These are phyloP conservation scores for Cotesia vestalis DNA, from an alignment of 1,140 invertebrate genomes.

Conservation along the genomic window DNA sequence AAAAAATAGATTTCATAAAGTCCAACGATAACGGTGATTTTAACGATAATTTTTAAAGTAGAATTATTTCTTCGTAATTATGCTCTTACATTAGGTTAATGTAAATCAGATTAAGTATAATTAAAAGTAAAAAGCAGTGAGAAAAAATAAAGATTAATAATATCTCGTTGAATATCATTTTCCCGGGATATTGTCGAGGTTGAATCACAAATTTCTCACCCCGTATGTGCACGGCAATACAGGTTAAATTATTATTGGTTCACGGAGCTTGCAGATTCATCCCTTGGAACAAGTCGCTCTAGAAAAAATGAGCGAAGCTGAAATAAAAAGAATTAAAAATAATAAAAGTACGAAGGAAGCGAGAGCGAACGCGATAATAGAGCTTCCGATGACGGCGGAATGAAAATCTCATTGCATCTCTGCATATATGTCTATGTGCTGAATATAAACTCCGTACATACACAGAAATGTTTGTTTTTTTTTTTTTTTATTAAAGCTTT, in stretches of 20 bases:
- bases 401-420: slow-evolving; percentile 7
- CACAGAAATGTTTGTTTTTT: not conserved
- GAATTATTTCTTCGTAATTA: no score
- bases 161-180: slow-evolving; percentile 28
- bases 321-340: not conserved
- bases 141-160: slow-evolving; percentile 15
- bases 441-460: not conserved
- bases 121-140: not conserved
- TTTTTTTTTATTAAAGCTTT: slow-evolving; percentile 15
- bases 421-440: no score
- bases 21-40: no score
- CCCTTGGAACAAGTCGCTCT: slow-evolving; percentile 15
- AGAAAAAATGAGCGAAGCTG: slow-evolving; percentile 10
- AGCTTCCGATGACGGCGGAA: not conserved
- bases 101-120: no score
- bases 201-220: slow-evolving; percentile 4
- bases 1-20: no score
- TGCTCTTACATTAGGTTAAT: no score
- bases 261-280: slow-evolving; percentile 11
- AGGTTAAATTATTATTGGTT: slow-evolving; percentile 12
- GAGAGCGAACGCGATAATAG: slow-evolving; percentile 33
- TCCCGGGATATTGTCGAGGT: slow-evolving; percentile 8
- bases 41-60: no score
- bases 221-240: not conserved
- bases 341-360: slow-evolving; percentile 4